phyloP scores from a whole-genome alignment of 2,888 invertebrate genomes.

The Pollenia amentaria region DNA sequence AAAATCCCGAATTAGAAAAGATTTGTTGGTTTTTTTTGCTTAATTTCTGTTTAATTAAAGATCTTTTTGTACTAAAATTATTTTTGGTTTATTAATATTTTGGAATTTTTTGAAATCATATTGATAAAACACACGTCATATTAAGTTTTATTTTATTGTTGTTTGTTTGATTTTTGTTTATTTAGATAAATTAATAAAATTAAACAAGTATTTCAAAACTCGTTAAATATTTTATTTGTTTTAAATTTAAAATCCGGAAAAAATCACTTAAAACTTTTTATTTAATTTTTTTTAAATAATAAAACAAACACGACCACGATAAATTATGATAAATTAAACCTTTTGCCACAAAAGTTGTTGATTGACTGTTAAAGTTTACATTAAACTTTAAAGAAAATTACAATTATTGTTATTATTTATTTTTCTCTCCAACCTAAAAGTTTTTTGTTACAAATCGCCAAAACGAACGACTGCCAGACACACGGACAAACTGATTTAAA shows the following conservation, averaged over 20 bases:
- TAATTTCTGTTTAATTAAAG: no score
- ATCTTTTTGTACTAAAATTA: no score
- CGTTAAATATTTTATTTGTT: conserved; percentile 15
- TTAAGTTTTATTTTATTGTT: no score
- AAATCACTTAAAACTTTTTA: conserved; percentile 18
- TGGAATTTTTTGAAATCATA: no score
- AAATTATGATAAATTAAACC: conserved; percentile 51
- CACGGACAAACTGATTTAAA: conserved; percentile 48
- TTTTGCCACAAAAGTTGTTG: conserved; percentile 72
- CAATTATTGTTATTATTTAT: conserved; percentile 45
- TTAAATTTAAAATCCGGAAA: conserved; percentile 11
- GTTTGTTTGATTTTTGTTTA: not conserved
- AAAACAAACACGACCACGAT: conserved; percentile 35
- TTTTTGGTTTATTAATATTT: no score
- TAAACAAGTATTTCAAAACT: not conserved
- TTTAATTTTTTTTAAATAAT: conserved; percentile 32
- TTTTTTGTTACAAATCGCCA: conserved; percentile 24
- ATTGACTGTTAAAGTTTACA: conserved; percentile 73
- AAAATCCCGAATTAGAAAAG: no score
- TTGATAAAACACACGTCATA: not conserved
- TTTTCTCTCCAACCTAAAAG: conserved; percentile 28
- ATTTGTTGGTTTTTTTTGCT: no score
- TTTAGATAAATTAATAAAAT: no score
- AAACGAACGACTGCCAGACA: conserved; percentile 4
- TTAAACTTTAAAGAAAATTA: conserved; percentile 72